These are phyloP conservation scores for Ylistrum balloti DNA, from an alignment of 1,140 invertebrate species.

Conservation along the genomic window DNA sequence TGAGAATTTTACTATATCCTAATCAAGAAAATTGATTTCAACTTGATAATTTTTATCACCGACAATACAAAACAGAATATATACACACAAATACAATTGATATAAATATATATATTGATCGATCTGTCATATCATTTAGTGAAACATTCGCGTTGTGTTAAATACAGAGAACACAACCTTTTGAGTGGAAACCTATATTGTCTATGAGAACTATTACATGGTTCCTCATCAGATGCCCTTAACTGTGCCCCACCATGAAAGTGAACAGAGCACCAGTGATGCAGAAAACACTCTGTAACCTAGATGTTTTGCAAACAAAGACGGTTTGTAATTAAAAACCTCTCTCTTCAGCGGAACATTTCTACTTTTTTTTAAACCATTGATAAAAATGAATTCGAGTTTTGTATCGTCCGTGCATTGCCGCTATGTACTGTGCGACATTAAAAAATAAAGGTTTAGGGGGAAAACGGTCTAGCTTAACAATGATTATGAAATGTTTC, in stretches of 20 bases:
- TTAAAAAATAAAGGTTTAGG: neutral
- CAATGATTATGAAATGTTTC: no score
- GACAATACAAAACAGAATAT: no score
- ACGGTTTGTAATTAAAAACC: slow-evolving; percentile 34
- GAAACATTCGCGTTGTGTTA: no score
- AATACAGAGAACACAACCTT: no score
- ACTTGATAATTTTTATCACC: no score
- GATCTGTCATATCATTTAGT: no score
- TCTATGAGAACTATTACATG: neutral
- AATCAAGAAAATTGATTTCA: no score
- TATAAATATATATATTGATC: no score
- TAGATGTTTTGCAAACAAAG: slow-evolving; percentile 39
- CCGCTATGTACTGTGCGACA: neutral
- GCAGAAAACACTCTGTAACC: slow-evolving; percentile 32
- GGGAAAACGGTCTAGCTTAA: no score
- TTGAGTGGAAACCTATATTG: no score
- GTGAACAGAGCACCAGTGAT: slow-evolving; percentile 1
- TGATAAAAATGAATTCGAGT: neutral
- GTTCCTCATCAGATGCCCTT: neutral
- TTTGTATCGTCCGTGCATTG: neutral
- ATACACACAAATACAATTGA: no score
- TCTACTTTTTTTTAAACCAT: neutral
- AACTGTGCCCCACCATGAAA: neutral
- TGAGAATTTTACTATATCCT: no score
- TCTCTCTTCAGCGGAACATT: slow-evolving; percentile 10